A percentile compares a stretch with the other conserved stretches of the same genome.
Evolutionary conservation across 1,140 invertebrate genomes (phyloP).

Genomic region (Trypoxylus dichotomus): DNA sequence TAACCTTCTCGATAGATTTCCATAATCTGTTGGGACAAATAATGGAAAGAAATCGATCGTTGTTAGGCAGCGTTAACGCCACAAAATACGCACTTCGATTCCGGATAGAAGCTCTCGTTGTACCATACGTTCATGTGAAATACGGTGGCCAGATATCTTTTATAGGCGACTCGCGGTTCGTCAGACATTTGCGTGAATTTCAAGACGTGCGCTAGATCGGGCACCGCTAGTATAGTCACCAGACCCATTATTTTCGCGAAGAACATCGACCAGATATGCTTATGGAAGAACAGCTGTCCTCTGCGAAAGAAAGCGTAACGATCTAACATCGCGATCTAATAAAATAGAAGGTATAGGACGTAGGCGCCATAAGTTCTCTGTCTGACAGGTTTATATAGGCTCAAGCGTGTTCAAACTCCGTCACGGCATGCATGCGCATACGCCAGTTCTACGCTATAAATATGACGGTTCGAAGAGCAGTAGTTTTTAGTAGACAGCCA

Average conservation of each 20-base stretch:
- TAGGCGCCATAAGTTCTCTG: too few species aligned
- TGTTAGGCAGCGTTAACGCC: not conserved
- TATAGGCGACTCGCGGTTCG: constrained; percentile 66
- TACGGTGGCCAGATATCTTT: constrained; percentile 73
- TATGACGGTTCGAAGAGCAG: too few species aligned
- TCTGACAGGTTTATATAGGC: too few species aligned
- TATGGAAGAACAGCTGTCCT: constrained; percentile 66
- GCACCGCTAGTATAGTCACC: constrained; percentile 63
- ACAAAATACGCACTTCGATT: constrained; percentile 59
- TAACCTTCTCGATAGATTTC: constrained; percentile 68
- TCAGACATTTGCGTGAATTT: constrained; percentile 67
- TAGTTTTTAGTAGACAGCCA: too few species aligned
- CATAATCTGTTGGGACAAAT: constrained; percentile 55
- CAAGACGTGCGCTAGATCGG: constrained; percentile 65
- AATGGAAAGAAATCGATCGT: not conserved
- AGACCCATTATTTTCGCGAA: constrained; percentile 65
- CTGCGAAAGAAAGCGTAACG: constrained; percentile 50
- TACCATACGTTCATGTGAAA: constrained; percentile 77
- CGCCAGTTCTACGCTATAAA: too few species aligned
- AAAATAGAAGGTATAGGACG: too few species aligned
- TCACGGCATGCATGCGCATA: too few species aligned
- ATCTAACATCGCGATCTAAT: too few species aligned
- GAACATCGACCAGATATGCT: constrained; percentile 63
- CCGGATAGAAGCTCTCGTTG: constrained; percentile 60
- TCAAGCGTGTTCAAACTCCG: too few species aligned